Percentiles rank a stretch among this genome's conserved stretches.
These are phyloP conservation scores for Philhelius pedissequus DNA, from an alignment of 2,888 invertebrate species.

Conservation along the genomic window DNA sequence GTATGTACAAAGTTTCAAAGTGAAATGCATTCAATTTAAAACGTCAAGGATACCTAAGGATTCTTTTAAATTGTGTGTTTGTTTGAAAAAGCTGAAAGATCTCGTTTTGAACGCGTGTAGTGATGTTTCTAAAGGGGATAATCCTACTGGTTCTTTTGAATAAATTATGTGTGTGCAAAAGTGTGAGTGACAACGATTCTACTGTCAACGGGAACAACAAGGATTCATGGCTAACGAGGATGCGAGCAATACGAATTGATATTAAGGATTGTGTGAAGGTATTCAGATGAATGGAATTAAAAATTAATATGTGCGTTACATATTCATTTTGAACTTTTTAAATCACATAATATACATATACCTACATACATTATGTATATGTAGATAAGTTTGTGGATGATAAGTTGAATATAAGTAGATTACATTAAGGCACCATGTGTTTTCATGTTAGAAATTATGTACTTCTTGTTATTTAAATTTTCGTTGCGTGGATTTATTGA, in stretches of 20 bases:
- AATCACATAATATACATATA: background rate
- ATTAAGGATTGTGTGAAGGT: slow-evolving; percentile 71
- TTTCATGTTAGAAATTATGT: background rate
- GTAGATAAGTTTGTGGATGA: background rate
- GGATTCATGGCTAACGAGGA: slow-evolving; percentile 70
- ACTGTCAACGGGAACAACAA: too few species aligned
- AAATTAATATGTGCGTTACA: slow-evolving; percentile 35
- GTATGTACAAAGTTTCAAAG: slow-evolving; percentile 5
- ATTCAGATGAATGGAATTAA: slow-evolving; percentile 21
- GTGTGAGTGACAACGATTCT: slow-evolving; percentile 31
- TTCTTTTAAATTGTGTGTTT: slow-evolving; percentile 11
- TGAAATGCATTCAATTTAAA: slow-evolving; percentile 48
- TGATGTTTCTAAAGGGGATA: slow-evolving; percentile 59
- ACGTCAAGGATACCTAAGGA: slow-evolving; percentile 1
- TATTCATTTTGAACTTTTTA: slow-evolving; percentile 35
- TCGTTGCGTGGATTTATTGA: background rate
- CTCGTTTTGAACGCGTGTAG: background rate
- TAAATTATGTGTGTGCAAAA: slow-evolving; percentile 54
- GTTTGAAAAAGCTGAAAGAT: background rate
- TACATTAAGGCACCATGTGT: background rate
- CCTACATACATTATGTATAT: too few species aligned
- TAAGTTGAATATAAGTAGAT: background rate
- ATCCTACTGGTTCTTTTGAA: slow-evolving; percentile 52
- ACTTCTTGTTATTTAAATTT: background rate
- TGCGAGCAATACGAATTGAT: slow-evolving; percentile 70